These are phyloP conservation scores for Molanna angustata DNA, from an alignment of 2,888 invertebrate genomes.

Conservation along the genomic window DNA sequence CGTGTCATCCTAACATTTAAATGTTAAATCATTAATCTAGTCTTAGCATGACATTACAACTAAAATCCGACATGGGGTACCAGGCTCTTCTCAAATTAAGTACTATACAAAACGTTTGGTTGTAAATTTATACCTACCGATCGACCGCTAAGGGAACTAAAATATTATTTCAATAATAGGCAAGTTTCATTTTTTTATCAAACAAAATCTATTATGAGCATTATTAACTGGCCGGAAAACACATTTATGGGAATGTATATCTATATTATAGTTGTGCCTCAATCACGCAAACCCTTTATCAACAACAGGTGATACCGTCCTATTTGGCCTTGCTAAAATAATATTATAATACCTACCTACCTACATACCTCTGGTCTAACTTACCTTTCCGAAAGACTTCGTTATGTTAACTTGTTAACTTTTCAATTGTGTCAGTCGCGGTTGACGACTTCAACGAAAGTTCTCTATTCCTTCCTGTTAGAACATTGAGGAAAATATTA, in stretches of 20 bases:
- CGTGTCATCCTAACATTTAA: constrained; percentile 32
- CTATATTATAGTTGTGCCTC: neutral
- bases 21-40: constrained; percentile 30
- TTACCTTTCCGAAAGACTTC: too few relatives aligned
- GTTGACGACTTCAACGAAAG: too few relatives aligned
- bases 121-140: neutral
- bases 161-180: neutral
- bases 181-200: neutral
- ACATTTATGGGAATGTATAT: neutral
- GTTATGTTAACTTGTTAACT: too few relatives aligned
- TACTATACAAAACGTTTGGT: constrained; percentile 15
- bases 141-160: neutral
- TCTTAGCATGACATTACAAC: constrained; percentile 23
- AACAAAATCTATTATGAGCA: neutral
- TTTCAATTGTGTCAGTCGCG: too few relatives aligned
- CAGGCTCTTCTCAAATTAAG: constrained; percentile 24
- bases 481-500: too few relatives aligned
- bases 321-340: too few relatives aligned
- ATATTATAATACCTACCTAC: too few relatives aligned
- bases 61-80: constrained; percentile 18
- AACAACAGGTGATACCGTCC: neutral
- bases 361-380: too few relatives aligned
- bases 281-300: neutral
- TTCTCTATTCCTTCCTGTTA: too few relatives aligned
- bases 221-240: neutral